Evolutionary conservation across 2,888 invertebrate genomes (phyloP), one percentile per base, ranked within the genome.

Genomic region (Himalopsyche tibetana): DNA sequence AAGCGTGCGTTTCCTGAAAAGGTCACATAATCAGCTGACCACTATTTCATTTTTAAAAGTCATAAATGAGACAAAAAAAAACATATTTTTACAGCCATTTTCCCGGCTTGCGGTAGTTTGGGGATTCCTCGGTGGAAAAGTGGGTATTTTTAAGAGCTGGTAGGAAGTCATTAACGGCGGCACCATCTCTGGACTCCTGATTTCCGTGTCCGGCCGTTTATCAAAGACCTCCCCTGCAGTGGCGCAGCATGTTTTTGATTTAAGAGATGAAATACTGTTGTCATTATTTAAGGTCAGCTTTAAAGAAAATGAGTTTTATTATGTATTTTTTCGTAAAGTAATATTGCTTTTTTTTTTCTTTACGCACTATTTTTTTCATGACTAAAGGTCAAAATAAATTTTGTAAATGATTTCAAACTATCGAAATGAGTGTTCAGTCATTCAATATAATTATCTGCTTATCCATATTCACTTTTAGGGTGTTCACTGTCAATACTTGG

Each of bases 171-270:
- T 63, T 63, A 63, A 63, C 63, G 19, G 63, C 63, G 63, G 63
- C 63, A 63, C 63, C 63, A 63, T 63, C 63, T 63, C 63, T 63
- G 63, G 63, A 63, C 63, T 63, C 19, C 19, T 63, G 63, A 63
- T 63, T 63, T 63, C 63, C 63, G 63, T 63, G 63, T 63, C 63
- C 63, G 63, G 63, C 63, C 63, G 63, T 63, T 63, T 63, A 63
- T 63, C 63, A 63, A 63, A 63, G 63, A 63, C 63, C 63, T 2
- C 63, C 63, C 63, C 8, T 63, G 11, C 63, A 63, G 63, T 63
- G 19, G 63, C 63, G 51, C 51, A 51, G 51, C 51, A 15, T 51
- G 51, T 15, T 5, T 15, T 51, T 51, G 51, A 51, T 51, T 51
- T 51, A 51, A 15, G 51, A 15, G 51, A 15, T 51, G 51, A 51